phyloP scores from a whole-genome alignment of 2,888 invertebrate species.

The Agriopis aurantiaria region DNA sequence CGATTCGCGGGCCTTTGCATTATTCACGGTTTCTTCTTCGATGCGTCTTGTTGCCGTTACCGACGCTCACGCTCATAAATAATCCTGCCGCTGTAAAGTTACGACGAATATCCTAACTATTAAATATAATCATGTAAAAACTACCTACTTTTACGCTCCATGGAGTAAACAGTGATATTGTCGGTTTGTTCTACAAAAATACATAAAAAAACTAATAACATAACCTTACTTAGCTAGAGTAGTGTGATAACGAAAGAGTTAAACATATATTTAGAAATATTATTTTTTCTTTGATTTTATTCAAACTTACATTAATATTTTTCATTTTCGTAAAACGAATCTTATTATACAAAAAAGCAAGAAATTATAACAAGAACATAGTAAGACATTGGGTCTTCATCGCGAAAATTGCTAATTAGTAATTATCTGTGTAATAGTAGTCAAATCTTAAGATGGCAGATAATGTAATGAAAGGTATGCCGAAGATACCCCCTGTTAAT shows the following conservation, averaged over 20 bases:
- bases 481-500: constrained; percentile 60
- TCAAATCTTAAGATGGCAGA: constrained; percentile 5
- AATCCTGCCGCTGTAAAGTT: constrained; percentile 26
- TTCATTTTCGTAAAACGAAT: background rate
- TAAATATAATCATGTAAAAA: background rate
- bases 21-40: constrained; percentile 72
- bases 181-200: background rate
- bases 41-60: constrained; percentile 54
- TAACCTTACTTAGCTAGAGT: background rate
- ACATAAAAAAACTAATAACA: background rate
- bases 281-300: background rate
- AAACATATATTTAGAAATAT: background rate
- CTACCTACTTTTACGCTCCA: background rate
- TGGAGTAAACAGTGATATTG: background rate
- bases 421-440: constrained; percentile 3
- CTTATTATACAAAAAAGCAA: background rate
- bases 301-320: background rate
- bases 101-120: constrained; percentile 12
- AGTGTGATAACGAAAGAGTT: background rate
- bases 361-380: background rate
- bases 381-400: background rate
- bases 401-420: background rate
- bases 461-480: constrained; percentile 41
- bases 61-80: constrained; percentile 40
- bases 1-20: constrained; percentile 74